Evolutionary conservation across 64 coral and sea anemone species (phyloP).

Genomic region (Montipora sp.): DNA sequence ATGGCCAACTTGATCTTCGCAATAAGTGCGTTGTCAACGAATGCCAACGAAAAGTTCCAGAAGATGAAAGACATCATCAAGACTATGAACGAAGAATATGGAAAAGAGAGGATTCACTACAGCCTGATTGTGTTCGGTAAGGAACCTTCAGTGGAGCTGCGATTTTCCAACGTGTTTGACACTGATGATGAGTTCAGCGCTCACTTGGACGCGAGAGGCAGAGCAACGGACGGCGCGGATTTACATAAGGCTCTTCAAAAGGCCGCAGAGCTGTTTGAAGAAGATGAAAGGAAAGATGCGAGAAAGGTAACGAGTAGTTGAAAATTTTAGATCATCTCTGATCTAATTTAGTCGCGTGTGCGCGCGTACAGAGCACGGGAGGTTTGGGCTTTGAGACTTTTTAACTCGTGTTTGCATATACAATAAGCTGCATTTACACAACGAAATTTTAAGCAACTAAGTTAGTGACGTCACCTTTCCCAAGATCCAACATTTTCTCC

Average conservation of each 20-base stretch:
- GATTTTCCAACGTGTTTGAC: slow-evolving; percentile 30
- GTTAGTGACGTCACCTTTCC: no score
- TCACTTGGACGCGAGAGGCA: background rate
- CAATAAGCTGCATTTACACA: no score
- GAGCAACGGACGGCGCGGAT: background rate
- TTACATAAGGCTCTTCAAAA: slow-evolving; percentile 51
- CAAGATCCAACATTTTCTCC: no score
- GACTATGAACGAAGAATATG: slow-evolving; percentile 65
- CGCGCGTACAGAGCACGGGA: no score
- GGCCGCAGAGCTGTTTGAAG: slow-evolving; percentile 5
- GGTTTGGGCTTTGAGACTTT: no score
- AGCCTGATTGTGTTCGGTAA: slow-evolving; percentile 55
- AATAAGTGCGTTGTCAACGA: slow-evolving; percentile 57
- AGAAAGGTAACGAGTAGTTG: slow-evolving; percentile 13
- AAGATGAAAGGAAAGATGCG: slow-evolving; percentile 34
- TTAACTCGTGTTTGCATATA: no score
- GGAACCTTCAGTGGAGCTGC: slow-evolving; percentile 26
- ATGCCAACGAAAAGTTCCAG: slow-evolving; percentile 65
- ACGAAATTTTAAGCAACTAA: no score
- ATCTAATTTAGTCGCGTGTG: no score
- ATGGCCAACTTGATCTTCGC: slow-evolving; percentile 76
- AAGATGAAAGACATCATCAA: slow-evolving; percentile 73
- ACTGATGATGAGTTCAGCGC: slow-evolving; percentile 8
- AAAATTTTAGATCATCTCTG: no score
- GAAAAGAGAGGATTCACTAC: slow-evolving; percentile 51